phyloP scores from a whole-genome alignment of 1,140 invertebrate species.

The Hylaeus anthracinus region DNA sequence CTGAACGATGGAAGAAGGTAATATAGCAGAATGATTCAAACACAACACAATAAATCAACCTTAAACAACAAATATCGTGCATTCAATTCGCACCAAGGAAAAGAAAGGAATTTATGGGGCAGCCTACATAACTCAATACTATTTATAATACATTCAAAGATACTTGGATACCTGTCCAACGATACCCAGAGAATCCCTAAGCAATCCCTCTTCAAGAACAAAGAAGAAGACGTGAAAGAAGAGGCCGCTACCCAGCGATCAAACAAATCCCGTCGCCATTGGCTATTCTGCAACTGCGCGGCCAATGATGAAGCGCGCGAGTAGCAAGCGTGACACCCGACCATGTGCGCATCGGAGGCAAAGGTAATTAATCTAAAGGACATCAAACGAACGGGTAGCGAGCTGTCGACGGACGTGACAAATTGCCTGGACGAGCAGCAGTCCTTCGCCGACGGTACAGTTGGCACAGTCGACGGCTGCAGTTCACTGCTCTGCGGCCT shows the following conservation, averaged over 20 bases:
- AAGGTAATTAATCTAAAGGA: conserved; percentile 74
- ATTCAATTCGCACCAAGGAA: too few species aligned
- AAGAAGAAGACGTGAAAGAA: too few species aligned
- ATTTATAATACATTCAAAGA: too few species aligned
- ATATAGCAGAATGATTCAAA: too few species aligned
- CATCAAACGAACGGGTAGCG: conserved; percentile 63
- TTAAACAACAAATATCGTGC: too few species aligned
- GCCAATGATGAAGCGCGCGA: conserved; percentile 49
- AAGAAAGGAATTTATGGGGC: too few species aligned
- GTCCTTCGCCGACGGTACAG: conserved; percentile 41
- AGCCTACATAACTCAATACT: too few species aligned
- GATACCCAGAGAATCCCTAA: too few species aligned
- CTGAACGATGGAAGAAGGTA: too few species aligned
- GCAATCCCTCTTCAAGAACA: too few species aligned
- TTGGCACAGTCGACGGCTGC: conserved; percentile 45
- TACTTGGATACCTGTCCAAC: too few species aligned
- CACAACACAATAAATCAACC: too few species aligned
- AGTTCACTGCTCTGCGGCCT: conserved; percentile 45
- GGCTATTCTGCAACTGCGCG: conserved; percentile 16
- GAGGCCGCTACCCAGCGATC: neutral
- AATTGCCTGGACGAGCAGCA: conserved; percentile 67
- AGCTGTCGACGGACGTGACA: conserved; percentile 65
- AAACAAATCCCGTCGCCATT: neutral
- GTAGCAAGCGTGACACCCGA: conserved; percentile 51
- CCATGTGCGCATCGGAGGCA: conserved; percentile 53